phyloP scores from a whole-genome alignment of 2,888 invertebrate species.

The Spodoptera exigua region DNA sequence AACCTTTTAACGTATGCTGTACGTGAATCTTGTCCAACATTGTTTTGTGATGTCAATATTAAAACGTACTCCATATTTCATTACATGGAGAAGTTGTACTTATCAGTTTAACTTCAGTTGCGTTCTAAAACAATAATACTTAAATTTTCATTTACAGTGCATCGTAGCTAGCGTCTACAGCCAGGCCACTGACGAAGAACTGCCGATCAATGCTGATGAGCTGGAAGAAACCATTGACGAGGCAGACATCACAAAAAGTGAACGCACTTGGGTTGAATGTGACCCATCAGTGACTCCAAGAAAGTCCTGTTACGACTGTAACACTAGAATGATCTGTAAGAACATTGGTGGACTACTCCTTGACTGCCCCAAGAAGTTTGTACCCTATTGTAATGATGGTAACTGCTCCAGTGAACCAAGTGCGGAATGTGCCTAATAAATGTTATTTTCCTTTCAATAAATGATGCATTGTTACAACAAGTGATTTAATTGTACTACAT shows the following conservation, averaged over 20 bases:
- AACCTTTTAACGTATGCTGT: too few relatives aligned
- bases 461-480: too few relatives aligned
- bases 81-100: too few relatives aligned
- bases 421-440: constrained; percentile 23
- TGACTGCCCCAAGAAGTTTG: constrained; percentile 14
- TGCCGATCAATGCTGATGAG: not conserved
- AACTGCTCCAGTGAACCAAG: constrained; percentile 27
- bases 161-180: constrained; percentile 12
- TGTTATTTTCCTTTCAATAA: not conserved
- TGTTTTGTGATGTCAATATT: too few relatives aligned
- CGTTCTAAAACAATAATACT: too few relatives aligned
- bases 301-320: constrained; percentile 35
- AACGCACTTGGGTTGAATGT: constrained; percentile 19
- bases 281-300: constrained; percentile 20
- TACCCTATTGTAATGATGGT: constrained; percentile 43
- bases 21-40: too few relatives aligned
- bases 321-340: constrained; percentile 39
- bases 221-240: not conserved
- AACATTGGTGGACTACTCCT: constrained; percentile 30
- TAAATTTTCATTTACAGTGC: constrained; percentile 24
- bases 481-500: too few relatives aligned
- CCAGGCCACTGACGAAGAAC: not conserved
- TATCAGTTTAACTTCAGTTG: too few relatives aligned
- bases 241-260: not conserved
- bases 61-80: too few relatives aligned